Evolutionary conservation across 2,113 vertebrate genomes (phyloP), one percentile per base, ranked within the genome.

Genomic region (Vombatus ursinus): DNA sequence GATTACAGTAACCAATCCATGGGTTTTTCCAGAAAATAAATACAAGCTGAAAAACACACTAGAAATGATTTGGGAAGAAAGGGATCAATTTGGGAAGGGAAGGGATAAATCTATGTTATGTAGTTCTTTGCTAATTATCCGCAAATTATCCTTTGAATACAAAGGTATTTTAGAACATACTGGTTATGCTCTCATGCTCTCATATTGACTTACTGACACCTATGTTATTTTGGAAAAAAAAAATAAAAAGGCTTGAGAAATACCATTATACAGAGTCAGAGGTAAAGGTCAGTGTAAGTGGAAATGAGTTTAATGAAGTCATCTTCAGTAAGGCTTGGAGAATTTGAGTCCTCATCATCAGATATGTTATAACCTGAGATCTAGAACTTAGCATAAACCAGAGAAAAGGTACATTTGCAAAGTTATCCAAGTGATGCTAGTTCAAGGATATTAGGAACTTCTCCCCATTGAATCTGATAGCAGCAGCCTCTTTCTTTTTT

Each of bases 301-400:
- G 91, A 93, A 95, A 93, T 48, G 24, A 96, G 90, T 47, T 93
- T 96, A 19, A 68, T n/a, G 3, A 92, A 93, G 25, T 53, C 44
- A 68, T 0, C 50, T 68, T 94, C 51, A 89, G 25, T 61, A n/a
- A 16, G 47, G 26, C 52, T 10, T 51, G 52, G 91, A 50, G 68
- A 77, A 91, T 90, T 51, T 53, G 68, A 50, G 47, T n/a, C 37
- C 48, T 16, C 3, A 47, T 90, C 25, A 84, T 91, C n/a, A 95
- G 26, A 37, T 95, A 77, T 54, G 37, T 96, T 51, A 90, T 89
- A 89, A 77, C 48, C n/a, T 90, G 94, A 92, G 28, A 49, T 48
- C 44, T 49, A 50, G 90, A 95, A 51, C 22, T 90, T 54, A 50
- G 57, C 51, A 89, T 51, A 49, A 89, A 54, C 28, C 37, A 90